Percentiles rank a stretch among this genome's conserved stretches.
Evolutionary conservation across 2,797 vertebrate genomes (phyloP).

Genomic region (Psittacula echo): DNA sequence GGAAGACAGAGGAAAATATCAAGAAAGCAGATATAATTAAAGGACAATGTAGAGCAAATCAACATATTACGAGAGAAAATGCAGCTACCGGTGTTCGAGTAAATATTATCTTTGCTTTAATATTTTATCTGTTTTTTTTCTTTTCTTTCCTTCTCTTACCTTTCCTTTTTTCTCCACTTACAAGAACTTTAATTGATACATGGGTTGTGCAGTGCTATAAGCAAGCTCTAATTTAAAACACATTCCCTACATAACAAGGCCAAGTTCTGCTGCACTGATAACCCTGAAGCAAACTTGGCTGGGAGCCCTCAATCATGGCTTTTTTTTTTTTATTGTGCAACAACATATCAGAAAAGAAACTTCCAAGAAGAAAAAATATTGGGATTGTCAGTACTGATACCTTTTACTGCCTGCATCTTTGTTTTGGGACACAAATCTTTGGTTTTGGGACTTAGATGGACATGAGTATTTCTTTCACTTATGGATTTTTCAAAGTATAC

Average conservation of each 20-base stretch:
- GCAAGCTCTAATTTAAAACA: constrained; percentile 29
- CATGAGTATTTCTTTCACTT: background rate
- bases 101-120: background rate
- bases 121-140: background rate
- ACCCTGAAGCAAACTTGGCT: background rate
- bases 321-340: background rate
- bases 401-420: background rate
- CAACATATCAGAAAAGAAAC: background rate
- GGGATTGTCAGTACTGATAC: background rate
- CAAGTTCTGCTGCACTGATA: background rate
- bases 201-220: background rate
- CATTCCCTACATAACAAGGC: constrained; percentile 17
- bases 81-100: background rate
- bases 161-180: background rate
- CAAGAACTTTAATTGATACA: background rate
- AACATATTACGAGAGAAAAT: background rate
- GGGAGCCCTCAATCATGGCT: background rate
- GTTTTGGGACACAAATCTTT: background rate
- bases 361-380: background rate
- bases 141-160: background rate
- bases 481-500: background rate
- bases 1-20: constrained; percentile 15
- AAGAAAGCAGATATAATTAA: background rate
- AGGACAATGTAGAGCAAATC: background rate
- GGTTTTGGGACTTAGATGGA: background rate